Evolutionary conservation across 1,140 invertebrate species (phyloP), one percentile per base, ranked within the genome.

Genomic region (Zelostemma sp.): DNA sequence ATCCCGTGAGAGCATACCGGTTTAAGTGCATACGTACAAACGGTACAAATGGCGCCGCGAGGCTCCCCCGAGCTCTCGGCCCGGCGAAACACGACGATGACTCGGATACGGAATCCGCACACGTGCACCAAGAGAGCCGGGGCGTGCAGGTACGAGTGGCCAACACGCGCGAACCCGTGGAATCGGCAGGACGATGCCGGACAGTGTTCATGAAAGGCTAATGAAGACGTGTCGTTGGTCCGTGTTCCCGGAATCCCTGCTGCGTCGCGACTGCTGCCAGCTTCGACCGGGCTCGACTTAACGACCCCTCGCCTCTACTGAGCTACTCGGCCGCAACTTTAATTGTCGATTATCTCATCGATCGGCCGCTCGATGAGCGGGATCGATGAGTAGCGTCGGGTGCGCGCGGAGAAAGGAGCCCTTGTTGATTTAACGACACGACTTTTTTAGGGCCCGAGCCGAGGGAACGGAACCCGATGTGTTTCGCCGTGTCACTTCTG

Each of bases 131-230:
- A 47, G 59, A 45, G 21, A 19, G 18, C 21, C 15, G 19, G n/a
- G 61, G 48, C 53, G 45, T 45, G 61, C 49, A 64, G 51, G 41
- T 46, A 45, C 45, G 25, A 18, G 25, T 33, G 1, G 14, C 14
- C 9, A n/a, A 47, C 21, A 38, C 18, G 15, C 35, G 5, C 15
- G 17, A 0, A 11, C 46, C 0, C 16, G 28, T 9, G 58, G 56
- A 50, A 62, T 53, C 49, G 48, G 25, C 47, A 19, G 18, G 51
- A 54, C 31, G 12, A 31, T 47, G 47, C 14, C 60, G 69, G 65
- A 62, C 74, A 72, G 61, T 70, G 75, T 81, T 83, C 79, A 80
- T 84, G 75, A 81, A 84, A 81, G 77, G 80, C 80, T 84, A 83
- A 83, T 82, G 79, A 84, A 84, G 78, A 84, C 74, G 75, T 76